Evolutionary conservation across 2,888 invertebrate genomes (phyloP).

Genomic region (Allolobophora icterica): DNA sequence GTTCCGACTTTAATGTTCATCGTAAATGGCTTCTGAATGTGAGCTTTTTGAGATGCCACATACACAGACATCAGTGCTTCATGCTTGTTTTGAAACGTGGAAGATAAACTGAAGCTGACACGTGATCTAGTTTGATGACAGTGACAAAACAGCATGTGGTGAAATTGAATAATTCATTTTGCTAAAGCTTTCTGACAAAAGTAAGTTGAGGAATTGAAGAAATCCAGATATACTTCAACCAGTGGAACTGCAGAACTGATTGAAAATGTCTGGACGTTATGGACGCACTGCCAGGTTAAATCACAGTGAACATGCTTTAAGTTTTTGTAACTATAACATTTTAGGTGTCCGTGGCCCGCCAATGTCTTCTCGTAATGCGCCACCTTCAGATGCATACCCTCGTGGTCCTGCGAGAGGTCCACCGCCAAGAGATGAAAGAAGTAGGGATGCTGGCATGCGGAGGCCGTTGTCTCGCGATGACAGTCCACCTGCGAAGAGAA

Average conservation of each 20-base stretch:
- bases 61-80: neutral
- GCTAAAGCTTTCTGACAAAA: neutral
- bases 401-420: constrained; percentile 15
- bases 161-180: neutral
- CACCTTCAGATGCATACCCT: neutral
- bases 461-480: constrained; percentile 25
- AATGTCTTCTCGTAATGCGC: constrained; percentile 12
- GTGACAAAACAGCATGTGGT: neutral
- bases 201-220: neutral
- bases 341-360: constrained; percentile 23
- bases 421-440: constrained; percentile 8
- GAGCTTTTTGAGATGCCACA: neutral
- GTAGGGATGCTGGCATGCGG: constrained; percentile 22
- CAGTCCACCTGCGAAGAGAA: constrained; percentile 27
- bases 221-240: constrained; percentile 17
- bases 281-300: neutral
- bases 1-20: neutral
- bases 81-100: neutral
- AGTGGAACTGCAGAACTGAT: neutral
- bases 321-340: constrained; percentile 3
- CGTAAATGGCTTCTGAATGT: neutral
- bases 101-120: neutral
- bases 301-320: neutral
- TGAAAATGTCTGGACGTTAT: constrained; percentile 4
- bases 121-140: neutral